Evolutionary conservation across 2,797 vertebrate species (phyloP).

Genomic region (Gymnoscopelus microlampas): DNA sequence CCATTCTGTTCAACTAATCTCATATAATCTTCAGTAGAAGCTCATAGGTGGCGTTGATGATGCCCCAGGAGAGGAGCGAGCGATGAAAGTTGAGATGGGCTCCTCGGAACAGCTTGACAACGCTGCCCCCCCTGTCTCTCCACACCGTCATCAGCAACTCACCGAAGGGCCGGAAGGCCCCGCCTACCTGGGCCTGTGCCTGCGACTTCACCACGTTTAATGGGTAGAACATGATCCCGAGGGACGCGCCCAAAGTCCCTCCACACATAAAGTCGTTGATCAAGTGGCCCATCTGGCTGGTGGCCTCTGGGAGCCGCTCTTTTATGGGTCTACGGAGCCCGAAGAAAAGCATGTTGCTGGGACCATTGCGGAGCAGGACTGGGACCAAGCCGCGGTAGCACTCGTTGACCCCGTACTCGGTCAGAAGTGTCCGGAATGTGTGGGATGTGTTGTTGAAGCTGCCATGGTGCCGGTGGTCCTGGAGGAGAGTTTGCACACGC

Average conservation of each 20-base stretch:
- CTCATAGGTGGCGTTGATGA: slow-evolving; percentile 97
- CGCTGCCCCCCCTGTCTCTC: slow-evolving; percentile 90
- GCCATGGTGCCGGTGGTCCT: slow-evolving; percentile 91
- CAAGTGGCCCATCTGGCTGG: slow-evolving; percentile 80
- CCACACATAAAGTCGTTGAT: slow-evolving; percentile 96
- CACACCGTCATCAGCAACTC: slow-evolving; percentile 91
- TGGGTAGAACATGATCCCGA: slow-evolving; percentile 94
- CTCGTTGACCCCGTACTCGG: slow-evolving; percentile 86
- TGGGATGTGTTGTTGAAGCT: slow-evolving; percentile 97
- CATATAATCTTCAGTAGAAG: slow-evolving; percentile 92
- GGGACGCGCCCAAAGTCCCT: slow-evolving; percentile 89
- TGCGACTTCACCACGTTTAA: slow-evolving; percentile 94
- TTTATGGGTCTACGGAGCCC: slow-evolving; percentile 93
- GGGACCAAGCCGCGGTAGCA: slow-evolving; percentile 95
- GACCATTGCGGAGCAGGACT: slow-evolving; percentile 91
- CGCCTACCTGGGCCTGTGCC: slow-evolving; percentile 95
- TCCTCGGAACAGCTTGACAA: slow-evolving; percentile 90
- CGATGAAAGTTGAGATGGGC: slow-evolving; percentile 96
- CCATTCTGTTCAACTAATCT: slow-evolving; percentile 24
- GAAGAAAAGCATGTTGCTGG: slow-evolving; percentile 94
- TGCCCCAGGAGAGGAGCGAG: slow-evolving; percentile 96
- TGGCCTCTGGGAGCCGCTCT: slow-evolving; percentile 88
- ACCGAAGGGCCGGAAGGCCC: slow-evolving; percentile 88
- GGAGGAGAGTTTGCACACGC: slow-evolving; percentile 93
- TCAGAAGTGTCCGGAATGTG: slow-evolving; percentile 88